A percentile compares a stretch with the other conserved stretches of the same genome.
These are phyloP conservation scores for Mungos mungo DNA, from an alignment of 2,113 vertebrate genomes.

Conservation along the genomic window DNA sequence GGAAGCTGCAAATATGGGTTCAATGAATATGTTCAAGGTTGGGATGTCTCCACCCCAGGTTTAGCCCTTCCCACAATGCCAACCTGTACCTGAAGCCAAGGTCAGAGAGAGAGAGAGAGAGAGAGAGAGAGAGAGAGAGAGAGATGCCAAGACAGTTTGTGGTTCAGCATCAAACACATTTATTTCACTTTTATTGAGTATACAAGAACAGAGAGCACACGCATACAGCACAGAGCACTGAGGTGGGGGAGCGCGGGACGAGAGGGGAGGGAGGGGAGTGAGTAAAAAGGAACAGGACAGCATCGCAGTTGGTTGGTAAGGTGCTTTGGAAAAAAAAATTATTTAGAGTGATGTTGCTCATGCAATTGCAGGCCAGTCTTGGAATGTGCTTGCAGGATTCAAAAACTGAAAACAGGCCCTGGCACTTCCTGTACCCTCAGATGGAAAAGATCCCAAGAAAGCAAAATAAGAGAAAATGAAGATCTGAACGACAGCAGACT, in stretches of 20 bases:
- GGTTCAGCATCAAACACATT: slow-evolving; percentile 91
- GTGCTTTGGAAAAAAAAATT: slow-evolving; percentile 85
- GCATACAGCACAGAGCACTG: slow-evolving; percentile 94
- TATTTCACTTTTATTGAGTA: slow-evolving; percentile 97
- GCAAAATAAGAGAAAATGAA: slow-evolving; percentile 59
- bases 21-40: neutral
- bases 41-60: neutral
- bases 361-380: slow-evolving; percentile 86
- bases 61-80: neutral
- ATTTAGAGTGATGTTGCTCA: slow-evolving; percentile 83
- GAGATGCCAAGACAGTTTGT: slow-evolving; percentile 20
- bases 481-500: neutral
- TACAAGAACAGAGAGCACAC: slow-evolving; percentile 97
- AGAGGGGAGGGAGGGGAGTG: slow-evolving; percentile 82
- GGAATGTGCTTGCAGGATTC: slow-evolving; percentile 81
- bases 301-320: slow-evolving; percentile 83
- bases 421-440: slow-evolving; percentile 76
- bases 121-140: slow-evolving; percentile 68
- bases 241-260: slow-evolving; percentile 84
- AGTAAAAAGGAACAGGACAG: slow-evolving; percentile 85
- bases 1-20: neutral
- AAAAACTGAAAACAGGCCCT: slow-evolving; percentile 83
- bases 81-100: neutral
- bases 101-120: slow-evolving; percentile 66
- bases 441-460: slow-evolving; percentile 79